Percentiles rank a stretch among this genome's conserved stretches.
Conservation (phyloP, 2,797 vertebrate species). For the Naso thynnoides region DNA sequence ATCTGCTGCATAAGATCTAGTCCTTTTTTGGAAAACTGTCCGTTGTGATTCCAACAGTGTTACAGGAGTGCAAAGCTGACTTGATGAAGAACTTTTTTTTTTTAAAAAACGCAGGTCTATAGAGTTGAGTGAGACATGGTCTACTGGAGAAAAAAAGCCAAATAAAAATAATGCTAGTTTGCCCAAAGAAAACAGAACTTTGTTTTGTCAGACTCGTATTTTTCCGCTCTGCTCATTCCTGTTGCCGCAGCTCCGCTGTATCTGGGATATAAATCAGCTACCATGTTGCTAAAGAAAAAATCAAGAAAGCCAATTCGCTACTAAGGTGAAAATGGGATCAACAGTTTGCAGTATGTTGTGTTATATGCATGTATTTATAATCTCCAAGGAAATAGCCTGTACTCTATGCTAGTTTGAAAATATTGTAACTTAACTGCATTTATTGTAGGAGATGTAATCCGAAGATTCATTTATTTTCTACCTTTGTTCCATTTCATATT, state of each 20-base stretch:
- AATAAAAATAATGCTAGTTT: not conserved
- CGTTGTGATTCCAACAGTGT: not conserved
- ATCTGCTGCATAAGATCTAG: not conserved
- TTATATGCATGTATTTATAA: constrained; percentile 16
- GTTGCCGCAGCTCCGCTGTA: constrained; percentile 9
- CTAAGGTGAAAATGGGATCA: constrained; percentile 46
- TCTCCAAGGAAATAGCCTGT: constrained; percentile 49
- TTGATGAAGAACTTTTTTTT: not conserved
- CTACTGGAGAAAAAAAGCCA: not conserved
- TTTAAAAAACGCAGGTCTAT: not conserved
- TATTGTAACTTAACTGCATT: constrained; percentile 43
- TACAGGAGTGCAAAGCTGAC: not conserved
- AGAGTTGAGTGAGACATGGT: not conserved
- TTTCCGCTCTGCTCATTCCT: constrained; percentile 7
- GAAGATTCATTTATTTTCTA: constrained; percentile 60
- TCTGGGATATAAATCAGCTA: constrained; percentile 31
- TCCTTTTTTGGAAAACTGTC: not conserved
- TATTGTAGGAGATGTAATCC: constrained; percentile 46
- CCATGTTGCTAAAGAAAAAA: constrained; percentile 11
- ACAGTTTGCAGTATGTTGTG: constrained; percentile 16
- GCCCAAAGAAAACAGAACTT: not conserved
- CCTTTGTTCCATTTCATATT: constrained; percentile 40
- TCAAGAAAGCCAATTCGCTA: constrained; percentile 4
- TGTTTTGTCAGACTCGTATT: not conserved
- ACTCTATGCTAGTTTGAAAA: constrained; percentile 43